phyloP scores from a whole-genome alignment of 2,113 vertebrate genomes.

The Psilopsiagon aymara region DNA sequence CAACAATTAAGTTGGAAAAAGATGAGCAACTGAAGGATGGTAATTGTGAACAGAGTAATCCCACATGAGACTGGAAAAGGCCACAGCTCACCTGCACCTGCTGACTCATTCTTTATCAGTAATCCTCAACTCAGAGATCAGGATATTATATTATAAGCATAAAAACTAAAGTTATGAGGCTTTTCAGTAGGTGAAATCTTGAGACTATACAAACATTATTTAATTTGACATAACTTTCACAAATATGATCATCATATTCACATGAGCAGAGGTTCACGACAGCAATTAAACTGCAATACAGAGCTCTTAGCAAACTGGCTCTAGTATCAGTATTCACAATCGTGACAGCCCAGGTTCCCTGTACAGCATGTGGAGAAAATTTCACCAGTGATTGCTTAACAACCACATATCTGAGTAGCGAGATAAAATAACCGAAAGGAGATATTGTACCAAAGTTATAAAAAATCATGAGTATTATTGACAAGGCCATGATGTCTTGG shows the following conservation, averaged over 20 bases:
- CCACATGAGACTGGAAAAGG: background rate
- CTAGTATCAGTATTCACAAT: background rate
- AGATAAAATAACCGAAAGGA: background rate
- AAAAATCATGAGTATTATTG: background rate
- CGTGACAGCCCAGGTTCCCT: background rate
- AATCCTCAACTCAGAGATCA: background rate
- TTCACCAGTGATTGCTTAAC: background rate
- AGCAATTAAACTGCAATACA: background rate
- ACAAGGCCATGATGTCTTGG: background rate
- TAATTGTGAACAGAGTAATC: background rate
- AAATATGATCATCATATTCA: background rate
- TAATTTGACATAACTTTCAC: background rate
- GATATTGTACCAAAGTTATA: background rate
- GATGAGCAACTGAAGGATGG: background rate
- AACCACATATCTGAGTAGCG: background rate
- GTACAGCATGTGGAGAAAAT: background rate
- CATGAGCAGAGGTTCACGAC: background rate
- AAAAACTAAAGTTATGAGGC: background rate
- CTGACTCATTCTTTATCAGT: background rate
- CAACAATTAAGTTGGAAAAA: background rate
- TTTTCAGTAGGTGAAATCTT: background rate
- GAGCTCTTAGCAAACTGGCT: background rate
- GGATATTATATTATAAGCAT: background rate
- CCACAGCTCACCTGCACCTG: background rate
- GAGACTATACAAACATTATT: background rate